Percentiles rank a stretch among this genome's conserved stretches.
phyloP scores from a whole-genome alignment of 2,888 invertebrate genomes.

The Synergus umbraculus region DNA sequence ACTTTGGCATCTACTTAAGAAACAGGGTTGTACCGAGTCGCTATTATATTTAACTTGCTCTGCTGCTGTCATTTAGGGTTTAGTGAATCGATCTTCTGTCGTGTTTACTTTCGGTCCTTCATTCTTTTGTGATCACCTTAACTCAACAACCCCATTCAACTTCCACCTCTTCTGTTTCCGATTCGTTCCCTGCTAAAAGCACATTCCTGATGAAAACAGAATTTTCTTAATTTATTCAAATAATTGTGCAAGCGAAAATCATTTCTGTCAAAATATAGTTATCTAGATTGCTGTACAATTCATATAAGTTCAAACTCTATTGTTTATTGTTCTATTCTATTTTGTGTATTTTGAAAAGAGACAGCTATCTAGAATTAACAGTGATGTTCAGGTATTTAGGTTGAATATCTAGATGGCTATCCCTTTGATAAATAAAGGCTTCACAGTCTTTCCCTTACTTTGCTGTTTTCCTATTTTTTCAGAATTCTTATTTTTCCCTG shows the following conservation, averaged over 20 bases:
- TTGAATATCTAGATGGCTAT: too few relatives aligned
- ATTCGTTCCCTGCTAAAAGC: background rate
- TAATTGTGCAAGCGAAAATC: background rate
- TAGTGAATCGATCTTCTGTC: slow-evolving; percentile 28
- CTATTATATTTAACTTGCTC: background rate
- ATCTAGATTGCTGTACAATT: too few relatives aligned
- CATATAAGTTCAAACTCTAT: too few relatives aligned
- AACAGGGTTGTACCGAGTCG: background rate
- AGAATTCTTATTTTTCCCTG: too few relatives aligned
- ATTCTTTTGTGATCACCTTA: slow-evolving; percentile 17
- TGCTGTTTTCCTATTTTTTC: too few relatives aligned
- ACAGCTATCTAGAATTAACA: too few relatives aligned
- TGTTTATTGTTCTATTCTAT: too few relatives aligned
- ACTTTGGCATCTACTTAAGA: slow-evolving; percentile 1
- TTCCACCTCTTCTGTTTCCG: slow-evolving; percentile 12
- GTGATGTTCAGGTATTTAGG: too few relatives aligned
- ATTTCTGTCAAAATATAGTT: too few relatives aligned
- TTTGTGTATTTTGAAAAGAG: too few relatives aligned
- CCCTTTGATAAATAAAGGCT: too few relatives aligned
- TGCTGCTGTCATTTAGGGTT: slow-evolving; percentile 15
- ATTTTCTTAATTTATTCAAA: slow-evolving; percentile 4
- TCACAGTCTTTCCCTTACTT: too few relatives aligned
- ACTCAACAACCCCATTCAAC: slow-evolving; percentile 2
- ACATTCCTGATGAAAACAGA: background rate
- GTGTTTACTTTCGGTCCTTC: slow-evolving; percentile 13